phyloP scores from a whole-genome alignment of 2,888 invertebrate species.

The Trissoscelio sp. region DNA sequence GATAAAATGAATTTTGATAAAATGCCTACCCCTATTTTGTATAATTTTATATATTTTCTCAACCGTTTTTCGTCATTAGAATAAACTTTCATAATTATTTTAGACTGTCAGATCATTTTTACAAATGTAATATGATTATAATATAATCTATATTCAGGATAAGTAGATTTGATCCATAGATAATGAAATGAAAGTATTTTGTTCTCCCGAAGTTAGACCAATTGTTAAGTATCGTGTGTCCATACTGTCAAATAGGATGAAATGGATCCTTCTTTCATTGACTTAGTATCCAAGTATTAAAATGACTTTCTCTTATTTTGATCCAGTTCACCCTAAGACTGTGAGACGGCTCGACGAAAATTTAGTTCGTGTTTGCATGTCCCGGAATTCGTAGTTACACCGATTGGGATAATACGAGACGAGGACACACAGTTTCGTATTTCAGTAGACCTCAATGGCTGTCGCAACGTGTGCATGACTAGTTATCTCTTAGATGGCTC shows the following conservation, averaged over 20 bases:
- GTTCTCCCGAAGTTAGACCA: conserved; percentile 21
- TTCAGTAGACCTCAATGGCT: conserved; percentile 75
- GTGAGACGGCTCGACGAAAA: neutral
- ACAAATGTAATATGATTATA: too few relatives aligned
- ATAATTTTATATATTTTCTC: too few relatives aligned
- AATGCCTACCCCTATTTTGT: too few relatives aligned
- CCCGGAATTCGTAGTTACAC: conserved; percentile 72
- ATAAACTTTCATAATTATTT: too few relatives aligned
- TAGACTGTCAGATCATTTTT: too few relatives aligned
- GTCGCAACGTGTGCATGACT: conserved; percentile 78
- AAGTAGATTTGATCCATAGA: conserved; percentile 19
- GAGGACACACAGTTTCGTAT: conserved; percentile 59
- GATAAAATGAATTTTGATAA: too few relatives aligned
- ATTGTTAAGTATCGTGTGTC: neutral
- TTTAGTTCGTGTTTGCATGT: conserved; percentile 76
- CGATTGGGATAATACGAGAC: conserved; percentile 68
- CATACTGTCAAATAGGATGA: conserved; percentile 5
- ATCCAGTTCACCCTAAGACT: conserved; percentile 4
- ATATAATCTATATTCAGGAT: too few relatives aligned
- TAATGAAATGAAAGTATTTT: conserved; percentile 22
- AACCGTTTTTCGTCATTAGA: too few relatives aligned
- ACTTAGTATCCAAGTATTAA: too few relatives aligned
- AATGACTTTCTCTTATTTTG: too few relatives aligned
- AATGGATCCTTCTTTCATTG: neutral
- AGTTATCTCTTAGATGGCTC: conserved; percentile 73